phyloP scores from a whole-genome alignment of 2,888 invertebrate species.

The Iphiclides podalirius region DNA sequence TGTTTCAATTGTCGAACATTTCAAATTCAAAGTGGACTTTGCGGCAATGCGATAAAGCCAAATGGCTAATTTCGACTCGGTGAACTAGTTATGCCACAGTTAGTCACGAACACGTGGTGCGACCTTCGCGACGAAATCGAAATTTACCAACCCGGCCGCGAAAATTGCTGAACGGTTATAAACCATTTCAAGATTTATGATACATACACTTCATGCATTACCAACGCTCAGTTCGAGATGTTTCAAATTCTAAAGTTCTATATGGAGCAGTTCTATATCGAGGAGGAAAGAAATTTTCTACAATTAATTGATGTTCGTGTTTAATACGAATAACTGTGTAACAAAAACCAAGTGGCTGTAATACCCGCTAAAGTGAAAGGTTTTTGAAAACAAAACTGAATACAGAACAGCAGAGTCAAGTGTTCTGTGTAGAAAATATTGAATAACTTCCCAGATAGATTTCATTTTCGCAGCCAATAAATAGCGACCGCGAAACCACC shows the following conservation, averaged over 20 bases:
- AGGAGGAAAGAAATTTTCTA: too few relatives aligned
- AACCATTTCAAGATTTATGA: constrained; percentile 14
- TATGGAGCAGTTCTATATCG: too few relatives aligned
- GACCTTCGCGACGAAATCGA: constrained; percentile 69
- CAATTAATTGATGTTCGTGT: too few relatives aligned
- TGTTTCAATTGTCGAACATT: constrained; percentile 58
- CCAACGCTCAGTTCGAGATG: constrained; percentile 50
- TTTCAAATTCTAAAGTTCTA: too few relatives aligned
- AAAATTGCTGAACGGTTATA: constrained; percentile 1
- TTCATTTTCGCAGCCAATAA: too few relatives aligned
- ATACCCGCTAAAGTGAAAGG: too few relatives aligned
- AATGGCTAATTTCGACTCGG: constrained; percentile 52
- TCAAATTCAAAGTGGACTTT: constrained; percentile 47
- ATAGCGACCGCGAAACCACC: constrained; percentile 71
- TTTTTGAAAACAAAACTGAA: too few relatives aligned
- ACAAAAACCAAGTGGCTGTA: too few relatives aligned
- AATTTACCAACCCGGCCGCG: constrained; percentile 44
- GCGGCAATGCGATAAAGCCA: constrained; percentile 55
- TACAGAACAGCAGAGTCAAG: too few relatives aligned
- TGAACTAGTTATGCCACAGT: constrained; percentile 63
- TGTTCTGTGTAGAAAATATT: too few relatives aligned
- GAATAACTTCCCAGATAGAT: too few relatives aligned
- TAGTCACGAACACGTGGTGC: constrained; percentile 49
- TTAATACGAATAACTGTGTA: too few relatives aligned
- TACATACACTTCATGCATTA: not conserved